Evolutionary conservation across 2,797 vertebrate genomes (phyloP), one percentile per base, ranked within the genome.

Genomic region (Mallotus villosus): DNA sequence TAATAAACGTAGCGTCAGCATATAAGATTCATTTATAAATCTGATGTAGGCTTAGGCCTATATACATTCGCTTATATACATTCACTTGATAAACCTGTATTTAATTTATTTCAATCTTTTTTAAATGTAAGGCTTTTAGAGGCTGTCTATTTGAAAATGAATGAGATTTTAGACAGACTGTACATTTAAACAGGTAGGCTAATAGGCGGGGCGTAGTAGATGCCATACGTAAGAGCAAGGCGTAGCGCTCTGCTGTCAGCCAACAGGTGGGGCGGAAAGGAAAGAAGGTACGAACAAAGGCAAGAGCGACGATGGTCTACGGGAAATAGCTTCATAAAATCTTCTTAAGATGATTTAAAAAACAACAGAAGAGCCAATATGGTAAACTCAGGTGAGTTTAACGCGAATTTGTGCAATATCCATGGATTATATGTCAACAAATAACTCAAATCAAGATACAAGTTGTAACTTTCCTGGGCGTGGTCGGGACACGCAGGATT

Each of bases 311-410:
- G 8, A 22, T 51, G 67, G 57, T 76, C 46, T 3, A 71, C 12
- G 32, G 69, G 25, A 81, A 74, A 91, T 89, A 83, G 69, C 34
- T 76, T 67, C 27, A 67, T 17, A 5, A 60, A 29, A 34, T 14
- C 53, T 63, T 1, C 14, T 7, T 79, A 37, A 61, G 67, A 41
- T 85, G 80, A 77, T 41, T 24, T 73, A 27, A 84, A 61, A 69
- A 70, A 34, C 46, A 78, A 76, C 29, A 65, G 2, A 37, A 5
- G 60, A 25, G 12, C 55, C 78, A 84, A 27, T 74, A 93, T 93
- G 92, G 80, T 72, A 0, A 73, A 75, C 14, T 75, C 81, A 49
- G 93, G 92, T 94, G 70, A 85, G 90, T 82, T 64, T 0, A 46
- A 68, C 63, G 29, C 24, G 8, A 27, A 63, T 66, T 22, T 21